Evolutionary conservation across 2,888 invertebrate species (phyloP), one percentile per base, ranked within the genome.

Genomic region (Agrilus mali): DNA sequence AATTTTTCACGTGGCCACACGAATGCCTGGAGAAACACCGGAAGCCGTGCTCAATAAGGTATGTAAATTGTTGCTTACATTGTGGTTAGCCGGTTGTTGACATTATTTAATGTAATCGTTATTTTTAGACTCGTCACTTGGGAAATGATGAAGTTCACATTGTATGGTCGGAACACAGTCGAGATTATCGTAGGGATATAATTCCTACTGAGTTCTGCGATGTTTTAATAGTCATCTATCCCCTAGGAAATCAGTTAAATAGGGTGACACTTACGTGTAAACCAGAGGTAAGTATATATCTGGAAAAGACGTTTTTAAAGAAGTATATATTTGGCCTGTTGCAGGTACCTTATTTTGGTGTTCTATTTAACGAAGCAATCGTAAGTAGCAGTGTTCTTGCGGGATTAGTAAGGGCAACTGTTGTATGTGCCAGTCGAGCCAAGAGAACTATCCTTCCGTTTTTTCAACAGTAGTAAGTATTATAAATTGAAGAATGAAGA

Each of bases 151-250:
- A 97, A 67, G 90, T 98, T 45, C 97, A 97, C 64, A 93, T 98
- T 50, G 94, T 99, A 27, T 98, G 98, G 98, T 95, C 94, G 40
- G 98, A 99, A 63, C 95, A 98, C 68, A 79, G 78, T 67, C 77
- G 95, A 49, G 92, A 95, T 60, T 98, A 98, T 72, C 78, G 94
- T 46, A 79, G 96, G 44, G 94, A 94, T 61, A 95, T 96, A 56
- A 84, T 99, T 61, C 95, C 97, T 42, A 98, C 98, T 10, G 96
- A 98, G 71, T 98, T 98, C 75, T 97, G 96, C 66, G 98, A 98
- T 73, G 92, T 98, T 50, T 78, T 98, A 47, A 92, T 98, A 60
- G 88, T 86, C 37, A 86, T 99, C 57, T 97, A 98, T 72, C 96
- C 97, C 3, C 71, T 96, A 56, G 77, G 81, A 41, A 86, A 86